Conservation (phyloP, 2,113 vertebrate species). For the Bufo bufo region DNA sequence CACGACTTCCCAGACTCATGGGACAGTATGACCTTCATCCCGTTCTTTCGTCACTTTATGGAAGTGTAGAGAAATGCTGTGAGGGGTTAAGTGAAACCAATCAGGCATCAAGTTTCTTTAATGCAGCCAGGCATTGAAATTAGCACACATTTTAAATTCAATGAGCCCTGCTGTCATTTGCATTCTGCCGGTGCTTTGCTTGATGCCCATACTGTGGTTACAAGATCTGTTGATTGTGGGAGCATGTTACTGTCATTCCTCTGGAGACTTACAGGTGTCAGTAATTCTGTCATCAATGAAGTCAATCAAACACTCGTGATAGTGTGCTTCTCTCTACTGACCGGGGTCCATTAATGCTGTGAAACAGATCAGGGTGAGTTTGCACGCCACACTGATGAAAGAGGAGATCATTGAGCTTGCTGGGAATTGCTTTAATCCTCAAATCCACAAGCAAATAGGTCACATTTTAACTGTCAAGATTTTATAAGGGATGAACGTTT, state of each 20-base stretch:
- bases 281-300: constrained; percentile 39
- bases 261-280: constrained; percentile 45
- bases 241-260: constrained; percentile 44
- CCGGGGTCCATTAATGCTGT: constrained; percentile 12
- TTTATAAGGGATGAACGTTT: not conserved
- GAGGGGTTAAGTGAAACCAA: constrained; percentile 47
- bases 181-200: constrained; percentile 43
- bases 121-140: constrained; percentile 32
- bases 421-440: not conserved
- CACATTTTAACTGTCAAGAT: not conserved
- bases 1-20: not conserved
- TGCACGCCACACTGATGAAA: not conserved
- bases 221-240: constrained; percentile 32
- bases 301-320: constrained; percentile 36
- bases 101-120: constrained; percentile 16
- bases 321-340: constrained; percentile 23
- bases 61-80: constrained; percentile 5
- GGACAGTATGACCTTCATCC: constrained; percentile 20
- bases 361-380: not conserved
- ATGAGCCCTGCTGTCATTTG: constrained; percentile 32
- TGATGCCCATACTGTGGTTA: constrained; percentile 16
- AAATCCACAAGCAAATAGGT: not conserved
- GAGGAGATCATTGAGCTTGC: not conserved
- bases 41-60: constrained; percentile 24
- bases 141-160: constrained; percentile 31